Conservation (phyloP, 2,888 invertebrate species). For the Dasysyrphus albostriatus region DNA sequence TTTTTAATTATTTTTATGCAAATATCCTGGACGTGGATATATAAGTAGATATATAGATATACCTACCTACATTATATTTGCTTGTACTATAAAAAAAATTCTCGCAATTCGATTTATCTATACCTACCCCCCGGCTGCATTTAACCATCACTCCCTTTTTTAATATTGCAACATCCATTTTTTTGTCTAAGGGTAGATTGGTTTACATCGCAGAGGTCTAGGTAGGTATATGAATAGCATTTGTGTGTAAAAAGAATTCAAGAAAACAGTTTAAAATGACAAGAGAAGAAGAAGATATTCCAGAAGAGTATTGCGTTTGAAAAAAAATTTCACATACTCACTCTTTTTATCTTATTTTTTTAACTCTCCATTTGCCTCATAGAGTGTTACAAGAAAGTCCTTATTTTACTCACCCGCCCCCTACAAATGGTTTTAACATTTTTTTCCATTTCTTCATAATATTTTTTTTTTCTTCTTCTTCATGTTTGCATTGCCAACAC, state of each 20-base stretch:
- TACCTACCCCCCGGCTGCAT: conserved; percentile 43
- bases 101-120: conserved; percentile 44
- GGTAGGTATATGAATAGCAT: conserved; percentile 12
- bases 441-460: conserved; percentile 55
- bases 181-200: conserved; percentile 1
- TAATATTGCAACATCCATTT: conserved; percentile 41
- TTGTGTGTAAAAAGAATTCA: conserved; percentile 20
- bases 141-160: conserved; percentile 38
- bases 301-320: conserved; percentile 36
- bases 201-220: background rate
- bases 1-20: conserved; percentile 74
- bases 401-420: conserved; percentile 14
- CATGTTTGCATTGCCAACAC: conserved; percentile 40
- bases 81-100: conserved; percentile 20
- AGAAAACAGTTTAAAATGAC: conserved; percentile 57
- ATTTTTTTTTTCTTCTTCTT: conserved; percentile 43
- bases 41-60: no score
- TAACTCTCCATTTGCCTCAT: conserved; percentile 52
- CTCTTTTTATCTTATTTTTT: conserved; percentile 22
- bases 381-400: conserved; percentile 47
- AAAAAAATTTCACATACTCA: conserved; percentile 57
- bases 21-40: conserved; percentile 45
- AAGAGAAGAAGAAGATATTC: conserved; percentile 36
- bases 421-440: conserved; percentile 3
- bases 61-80: conserved; percentile 17